Conservation (phyloP, 2,888 invertebrate species). For the Lumbricus terrestris region DNA sequence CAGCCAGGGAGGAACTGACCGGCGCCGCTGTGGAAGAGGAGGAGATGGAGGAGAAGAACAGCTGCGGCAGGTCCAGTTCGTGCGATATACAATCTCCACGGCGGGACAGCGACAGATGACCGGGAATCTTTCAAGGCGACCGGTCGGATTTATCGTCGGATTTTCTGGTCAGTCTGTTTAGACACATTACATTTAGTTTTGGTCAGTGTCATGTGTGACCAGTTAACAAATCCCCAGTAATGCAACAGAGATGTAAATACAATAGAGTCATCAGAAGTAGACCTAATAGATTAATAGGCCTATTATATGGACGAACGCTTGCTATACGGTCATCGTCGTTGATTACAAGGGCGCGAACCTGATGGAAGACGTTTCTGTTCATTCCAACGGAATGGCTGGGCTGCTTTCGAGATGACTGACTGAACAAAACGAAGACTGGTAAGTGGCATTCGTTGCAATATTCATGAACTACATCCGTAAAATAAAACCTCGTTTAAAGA, state of each 20-base stretch:
- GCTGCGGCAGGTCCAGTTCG: too few relatives aligned
- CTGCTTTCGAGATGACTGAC: background rate
- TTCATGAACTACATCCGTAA: background rate
- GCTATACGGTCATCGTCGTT: background rate
- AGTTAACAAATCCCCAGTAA: background rate
- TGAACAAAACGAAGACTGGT: background rate
- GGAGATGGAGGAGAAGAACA: too few relatives aligned
- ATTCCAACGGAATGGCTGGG: background rate
- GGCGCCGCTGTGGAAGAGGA: too few relatives aligned
- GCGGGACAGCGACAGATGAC: background rate
- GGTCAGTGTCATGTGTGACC: too few relatives aligned
- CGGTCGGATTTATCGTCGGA: too few relatives aligned
- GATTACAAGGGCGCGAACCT: background rate
- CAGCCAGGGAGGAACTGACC: background rate
- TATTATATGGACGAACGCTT: background rate
- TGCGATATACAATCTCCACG: background rate
- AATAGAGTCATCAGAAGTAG: too few relatives aligned
- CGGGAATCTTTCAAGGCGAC: background rate
- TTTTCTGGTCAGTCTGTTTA: too few relatives aligned
- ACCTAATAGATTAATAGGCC: background rate
- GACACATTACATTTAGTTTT: too few relatives aligned
- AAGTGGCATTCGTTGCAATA: background rate
- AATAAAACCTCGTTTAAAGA: background rate
- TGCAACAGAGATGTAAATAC: background rate
- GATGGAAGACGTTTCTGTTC: background rate